Base-by-base conservation (phyloP, 1,140 invertebrate genomes). In the Solenopsis fugax region DNA sequence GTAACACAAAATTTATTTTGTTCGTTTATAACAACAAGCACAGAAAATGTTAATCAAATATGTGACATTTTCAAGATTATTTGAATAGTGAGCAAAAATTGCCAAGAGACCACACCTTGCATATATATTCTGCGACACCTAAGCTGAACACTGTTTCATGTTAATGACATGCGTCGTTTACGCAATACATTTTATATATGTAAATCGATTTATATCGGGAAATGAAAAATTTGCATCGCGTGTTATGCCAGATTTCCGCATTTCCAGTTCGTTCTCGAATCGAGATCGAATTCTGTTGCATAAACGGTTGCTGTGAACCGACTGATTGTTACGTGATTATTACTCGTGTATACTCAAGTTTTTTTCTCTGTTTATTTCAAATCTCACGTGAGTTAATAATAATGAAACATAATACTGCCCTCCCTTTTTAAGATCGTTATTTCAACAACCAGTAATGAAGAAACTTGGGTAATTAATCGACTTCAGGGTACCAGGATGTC, bases 151-250 rank as follows among this genome's bases (percentile, higher is more conserved):
- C 21, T 78, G 64, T 78, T 78, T 52, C 58, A 50, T 52, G 13
- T 80, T 65, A 80, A 80, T 65, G 45, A 41, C 12, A 52, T 65
- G 60, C 62, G 60, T 77, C 41, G 41, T 65, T 80, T 80, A 80
- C 29, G 76, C 76, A 80, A 76, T 60, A 52, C 45, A 12, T 45
- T 67, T 21, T 34, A 50, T 65, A 65, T 18, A 80, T 80, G 76
- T 65, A 80, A 78, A 78, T 65, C 12, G 62, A 45, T 80, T 65
- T 65, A 65, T 72, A 85, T 72, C 41, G n/a, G 13, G 56, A 41
- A 62, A 69, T 5, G 60, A 82, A 87, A 87, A 82, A 81, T 34
- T 48, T 64, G 9, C 45, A 58, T 64, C 12, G 58, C 76, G 45
- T 77, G 75, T 24, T 34, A 64, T n/a, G 12, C 29, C 12, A 65